Evolutionary conservation across 2,113 vertebrate species (phyloP), one percentile per base, ranked within the genome.

Genomic region (Sigmodon hispidus): DNA sequence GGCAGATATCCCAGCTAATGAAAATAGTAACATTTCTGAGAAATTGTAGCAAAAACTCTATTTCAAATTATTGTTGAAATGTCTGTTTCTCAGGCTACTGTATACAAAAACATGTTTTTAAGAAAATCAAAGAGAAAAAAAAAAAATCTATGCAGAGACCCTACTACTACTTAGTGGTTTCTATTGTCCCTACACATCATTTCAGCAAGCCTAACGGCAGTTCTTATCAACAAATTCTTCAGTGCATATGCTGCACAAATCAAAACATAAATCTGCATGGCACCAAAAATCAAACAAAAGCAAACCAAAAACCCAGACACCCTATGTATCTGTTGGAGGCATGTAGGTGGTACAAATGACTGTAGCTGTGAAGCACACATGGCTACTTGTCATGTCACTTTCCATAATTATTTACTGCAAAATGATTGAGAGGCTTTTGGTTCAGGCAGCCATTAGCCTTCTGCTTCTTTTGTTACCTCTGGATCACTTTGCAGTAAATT

Each of bases 251-350:
- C 98, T 98, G 96, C 97, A 96, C 97, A 90, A 94, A 96, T 92
- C 52, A 55, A 59, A 75, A 65, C 95, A 89, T 87, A 97, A 98
- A 96, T 98, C 96, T 97, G 95, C 97, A 96, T 93, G 96, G 94
- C 24, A 77, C 98, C 98, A 97, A 98, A 97, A 97, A 95, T 75
- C 93, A 65, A 73, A 55, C 93, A 57, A 70, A 55, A 83, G 94
- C 92, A 96, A 97, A 96, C 91, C 96, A 92, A 97, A 97, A 97
- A 97, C 90, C 96, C 97, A 95, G 63, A 97, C 91, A 98, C 97
- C 97, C 97, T 98, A 89, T 98, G 98, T 97, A 98, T 97, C 97
- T 97, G 91, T 57, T 92, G 96, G 85, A 97, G 79, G 95, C 57
- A 31, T 95, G 96, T 57, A 76, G 97, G 96, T 97, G 97, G 98